Conservation (phyloP, 2,113 vertebrate species). For the Rhynchomys soricoides region DNA sequence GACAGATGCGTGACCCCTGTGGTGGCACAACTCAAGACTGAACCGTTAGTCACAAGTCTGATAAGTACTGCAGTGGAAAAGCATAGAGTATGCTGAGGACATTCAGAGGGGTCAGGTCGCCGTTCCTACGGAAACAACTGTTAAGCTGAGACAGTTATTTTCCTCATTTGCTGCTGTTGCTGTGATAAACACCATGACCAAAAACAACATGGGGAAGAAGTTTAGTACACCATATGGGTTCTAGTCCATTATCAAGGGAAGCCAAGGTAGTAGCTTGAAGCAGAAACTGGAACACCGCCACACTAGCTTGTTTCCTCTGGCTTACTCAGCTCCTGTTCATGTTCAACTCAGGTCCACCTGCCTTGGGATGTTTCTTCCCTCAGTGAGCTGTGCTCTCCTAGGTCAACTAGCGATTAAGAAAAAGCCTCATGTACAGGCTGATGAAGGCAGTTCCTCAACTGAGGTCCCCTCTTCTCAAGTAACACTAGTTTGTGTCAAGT, state of each 20-base stretch:
- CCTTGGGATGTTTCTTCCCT: background rate
- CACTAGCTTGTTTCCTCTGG: background rate
- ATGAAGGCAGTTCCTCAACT: background rate
- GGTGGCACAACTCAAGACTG: slow-evolving; percentile 12
- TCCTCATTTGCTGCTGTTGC: background rate
- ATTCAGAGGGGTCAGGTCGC: background rate
- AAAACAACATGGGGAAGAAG: background rate
- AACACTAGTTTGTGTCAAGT: background rate
- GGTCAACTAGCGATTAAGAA: background rate
- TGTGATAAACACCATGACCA: background rate
- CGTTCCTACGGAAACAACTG: slow-evolving; percentile 32
- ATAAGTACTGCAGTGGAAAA: slow-evolving; percentile 19
- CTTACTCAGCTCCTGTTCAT: background rate
- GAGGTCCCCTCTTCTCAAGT: background rate
- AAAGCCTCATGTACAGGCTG: background rate
- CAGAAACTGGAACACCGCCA: background rate
- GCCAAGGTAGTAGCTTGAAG: background rate
- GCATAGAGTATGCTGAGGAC: background rate
- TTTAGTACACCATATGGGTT: background rate
- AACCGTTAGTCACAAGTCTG: slow-evolving; percentile 25
- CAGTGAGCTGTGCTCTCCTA: background rate
- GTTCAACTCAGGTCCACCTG: background rate
- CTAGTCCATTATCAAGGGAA: background rate
- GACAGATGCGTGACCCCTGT: background rate
- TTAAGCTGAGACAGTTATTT: slow-evolving; percentile 2